Percentiles rank a stretch among this genome's conserved stretches.
These are phyloP conservation scores for Ophion ellenae DNA, from an alignment of 2,888 invertebrate species.

Conservation along the genomic window DNA sequence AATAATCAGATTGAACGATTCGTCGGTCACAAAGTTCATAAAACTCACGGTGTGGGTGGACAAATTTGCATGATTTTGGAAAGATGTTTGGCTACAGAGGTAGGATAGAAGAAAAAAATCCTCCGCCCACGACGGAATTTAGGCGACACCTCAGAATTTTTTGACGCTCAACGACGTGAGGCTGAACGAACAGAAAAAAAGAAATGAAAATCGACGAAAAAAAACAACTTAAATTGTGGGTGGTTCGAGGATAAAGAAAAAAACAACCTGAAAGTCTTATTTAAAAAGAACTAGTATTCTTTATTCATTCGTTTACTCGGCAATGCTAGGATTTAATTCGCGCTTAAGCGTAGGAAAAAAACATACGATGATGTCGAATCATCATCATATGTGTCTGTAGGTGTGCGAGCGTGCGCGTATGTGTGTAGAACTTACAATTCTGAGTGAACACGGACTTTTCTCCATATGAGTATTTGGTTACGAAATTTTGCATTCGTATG, in stretches of 20 bases:
- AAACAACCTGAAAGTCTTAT: slow-evolving; percentile 15
- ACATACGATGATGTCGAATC: slow-evolving; percentile 36
- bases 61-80: slow-evolving; percentile 78
- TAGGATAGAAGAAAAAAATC: slow-evolving; percentile 7
- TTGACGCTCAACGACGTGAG: slow-evolving; percentile 43
- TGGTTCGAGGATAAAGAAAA: neutral
- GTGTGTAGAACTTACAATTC: slow-evolving; percentile 31
- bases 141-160: slow-evolving; percentile 43
- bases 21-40: neutral
- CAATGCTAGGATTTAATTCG: slow-evolving; percentile 46
- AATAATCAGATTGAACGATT: slow-evolving; percentile 6
- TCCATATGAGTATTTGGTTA: slow-evolving; percentile 62
- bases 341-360: slow-evolving; percentile 54
- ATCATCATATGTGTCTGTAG: neutral
- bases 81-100: neutral
- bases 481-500: slow-evolving; percentile 42
- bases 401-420: neutral
- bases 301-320: slow-evolving; percentile 56
- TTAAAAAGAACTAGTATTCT: slow-evolving; percentile 54
- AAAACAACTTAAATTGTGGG: neutral
- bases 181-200: slow-evolving; percentile 18
- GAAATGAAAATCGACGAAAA: slow-evolving; percentile 42
- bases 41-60: slow-evolving; percentile 73
- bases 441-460: slow-evolving; percentile 49
- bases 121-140: slow-evolving; percentile 44